Evolutionary conservation across 64 coral and sea anemone genomes (phyloP).

Genomic region (Cladopsammia gracilis): DNA sequence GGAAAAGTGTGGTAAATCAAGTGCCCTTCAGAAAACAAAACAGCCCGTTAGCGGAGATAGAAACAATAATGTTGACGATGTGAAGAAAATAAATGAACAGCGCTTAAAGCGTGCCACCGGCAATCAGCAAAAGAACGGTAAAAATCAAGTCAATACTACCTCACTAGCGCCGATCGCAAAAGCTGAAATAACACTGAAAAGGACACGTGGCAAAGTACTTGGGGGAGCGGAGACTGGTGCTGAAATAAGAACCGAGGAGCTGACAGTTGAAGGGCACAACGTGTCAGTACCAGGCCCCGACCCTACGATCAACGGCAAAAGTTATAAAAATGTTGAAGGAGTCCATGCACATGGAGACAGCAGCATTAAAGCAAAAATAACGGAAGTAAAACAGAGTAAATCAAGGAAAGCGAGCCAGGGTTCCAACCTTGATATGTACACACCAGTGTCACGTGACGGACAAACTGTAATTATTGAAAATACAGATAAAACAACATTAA

Average conservation of each 20-base stretch:
- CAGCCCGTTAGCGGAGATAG: not conserved
- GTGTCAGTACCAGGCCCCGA: not conserved
- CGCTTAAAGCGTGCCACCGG: not conserved
- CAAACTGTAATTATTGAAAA: not conserved
- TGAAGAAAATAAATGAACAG: not conserved
- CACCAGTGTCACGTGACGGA: not conserved
- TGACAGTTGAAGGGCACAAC: slow-evolving; percentile 17
- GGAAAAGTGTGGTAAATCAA: not conserved
- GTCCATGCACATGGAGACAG: too few relatives aligned
- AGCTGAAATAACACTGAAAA: slow-evolving; percentile 3
- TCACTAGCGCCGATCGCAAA: not conserved
- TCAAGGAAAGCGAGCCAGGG: not conserved
- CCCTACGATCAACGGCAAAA: not conserved
- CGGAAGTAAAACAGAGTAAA: not conserved
- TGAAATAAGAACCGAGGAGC: not conserved
- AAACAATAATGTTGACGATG: not conserved
- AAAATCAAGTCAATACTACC: not conserved
- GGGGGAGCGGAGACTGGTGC: slow-evolving; percentile 18
- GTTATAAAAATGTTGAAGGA: not conserved
- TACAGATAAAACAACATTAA: not conserved
- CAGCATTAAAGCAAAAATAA: not conserved
- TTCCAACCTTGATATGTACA: not conserved
- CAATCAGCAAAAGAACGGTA: not conserved
- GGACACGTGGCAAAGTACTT: slow-evolving; percentile 22
- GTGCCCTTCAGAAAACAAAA: not conserved